phyloP scores from a whole-genome alignment of 2,113 vertebrate species.

The Panthera uncia region DNA sequence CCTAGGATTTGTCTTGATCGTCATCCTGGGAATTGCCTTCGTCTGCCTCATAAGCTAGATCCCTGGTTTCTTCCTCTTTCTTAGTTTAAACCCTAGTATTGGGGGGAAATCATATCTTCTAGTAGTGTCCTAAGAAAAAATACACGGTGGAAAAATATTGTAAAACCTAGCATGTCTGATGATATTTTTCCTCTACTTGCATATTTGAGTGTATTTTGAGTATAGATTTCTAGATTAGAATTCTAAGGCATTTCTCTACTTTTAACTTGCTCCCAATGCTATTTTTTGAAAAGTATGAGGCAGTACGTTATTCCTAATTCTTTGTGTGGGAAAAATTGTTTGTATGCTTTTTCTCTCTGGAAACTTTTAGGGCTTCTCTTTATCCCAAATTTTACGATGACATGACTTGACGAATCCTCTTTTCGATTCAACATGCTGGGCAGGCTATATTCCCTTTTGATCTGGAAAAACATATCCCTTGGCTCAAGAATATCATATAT shows the following conservation, averaged over 20 bases:
- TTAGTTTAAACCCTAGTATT: background rate
- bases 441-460: background rate
- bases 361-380: conserved; percentile 3
- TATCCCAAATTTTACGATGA: background rate
- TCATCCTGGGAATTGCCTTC: background rate
- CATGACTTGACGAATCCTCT: background rate
- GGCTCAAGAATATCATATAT: background rate
- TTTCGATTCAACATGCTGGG: background rate
- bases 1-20: conserved; percentile 17
- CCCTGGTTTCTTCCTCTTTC: background rate
- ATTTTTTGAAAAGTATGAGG: background rate
- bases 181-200: background rate
- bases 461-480: conserved; percentile 6
- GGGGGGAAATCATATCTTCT: background rate
- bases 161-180: background rate
- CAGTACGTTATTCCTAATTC: background rate
- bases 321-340: background rate
- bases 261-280: background rate
- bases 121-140: background rate
- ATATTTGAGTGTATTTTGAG: background rate
- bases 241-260: background rate
- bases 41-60: background rate
- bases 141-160: background rate
- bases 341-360: conserved; percentile 7
- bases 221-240: background rate